Evolutionary conservation across 2,888 invertebrate genomes (phyloP).

Genomic region (Resseliella maxima): DNA sequence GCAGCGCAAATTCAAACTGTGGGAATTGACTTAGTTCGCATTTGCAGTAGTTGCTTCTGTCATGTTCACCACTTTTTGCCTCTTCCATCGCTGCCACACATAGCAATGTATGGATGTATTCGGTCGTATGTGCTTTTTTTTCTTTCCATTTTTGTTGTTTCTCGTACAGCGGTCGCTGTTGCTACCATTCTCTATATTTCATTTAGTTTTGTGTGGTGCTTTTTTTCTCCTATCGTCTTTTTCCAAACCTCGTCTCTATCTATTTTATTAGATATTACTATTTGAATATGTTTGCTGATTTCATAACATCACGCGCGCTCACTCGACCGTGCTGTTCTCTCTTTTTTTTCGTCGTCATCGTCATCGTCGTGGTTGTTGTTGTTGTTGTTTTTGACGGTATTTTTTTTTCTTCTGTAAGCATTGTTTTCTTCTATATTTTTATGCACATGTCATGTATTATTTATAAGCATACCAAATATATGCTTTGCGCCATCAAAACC

Average conservation of each 20-base stretch:
- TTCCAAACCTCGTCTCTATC: not conserved
- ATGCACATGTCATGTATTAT: slow-evolving; percentile 27
- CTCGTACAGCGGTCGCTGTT: too few relatives aligned
- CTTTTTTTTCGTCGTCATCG: too few relatives aligned
- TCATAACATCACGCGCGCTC: slow-evolving; percentile 2
- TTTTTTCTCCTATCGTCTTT: not conserved
- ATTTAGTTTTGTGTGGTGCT: not conserved
- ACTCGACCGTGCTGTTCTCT: too few relatives aligned
- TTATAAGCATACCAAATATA: not conserved
- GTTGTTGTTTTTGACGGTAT: too few relatives aligned
- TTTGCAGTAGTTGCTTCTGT: not conserved
- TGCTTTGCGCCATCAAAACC: slow-evolving; percentile 23
- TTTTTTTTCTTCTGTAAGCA: not conserved
- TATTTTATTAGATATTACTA: slow-evolving; percentile 45
- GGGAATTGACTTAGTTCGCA: slow-evolving; percentile 27
- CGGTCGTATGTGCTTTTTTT: not conserved
- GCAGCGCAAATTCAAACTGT: too few relatives aligned
- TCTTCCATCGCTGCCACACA: not conserved
- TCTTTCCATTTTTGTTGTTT: not conserved
- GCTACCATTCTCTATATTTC: not conserved
- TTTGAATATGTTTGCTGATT: slow-evolving; percentile 53
- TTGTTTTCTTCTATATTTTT: too few relatives aligned
- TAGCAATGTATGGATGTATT: too few relatives aligned
- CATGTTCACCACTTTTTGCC: slow-evolving; percentile 42
- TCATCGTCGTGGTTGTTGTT: too few relatives aligned